Evolutionary conservation across 2,888 invertebrate species (phyloP), one percentile per base, ranked within the genome.

Genomic region (Machimus rusticus): DNA sequence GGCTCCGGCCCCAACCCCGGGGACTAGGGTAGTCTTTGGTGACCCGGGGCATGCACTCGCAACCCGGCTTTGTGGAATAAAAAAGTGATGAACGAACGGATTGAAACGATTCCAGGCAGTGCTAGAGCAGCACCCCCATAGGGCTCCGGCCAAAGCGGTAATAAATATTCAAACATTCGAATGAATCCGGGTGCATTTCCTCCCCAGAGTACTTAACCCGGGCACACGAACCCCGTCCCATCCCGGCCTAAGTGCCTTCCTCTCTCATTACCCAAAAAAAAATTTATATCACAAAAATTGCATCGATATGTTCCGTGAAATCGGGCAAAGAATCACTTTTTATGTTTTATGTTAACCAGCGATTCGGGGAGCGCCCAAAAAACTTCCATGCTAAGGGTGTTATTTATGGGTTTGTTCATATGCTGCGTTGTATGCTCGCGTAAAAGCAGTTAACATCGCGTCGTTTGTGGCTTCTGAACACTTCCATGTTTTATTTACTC

Each of bases 371-470:
- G 78, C n/a, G 16, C 8, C 78, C 78, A 3, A 8, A 43, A 8
- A 43, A 6, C 78, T 46, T 23, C 9, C 23, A 43, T 31, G 51
- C 81, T 51, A 55, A 31, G 79, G 81, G 31, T 76, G 16, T 81
- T 81, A 81, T 81, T 81, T 81, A 81, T 81, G 81, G 51, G 9
- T 31, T 81, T 55, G 81, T 81, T 81, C 81, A 81, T 81, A 81
- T 81, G 81, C 51, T 6, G 6, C 14, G 8, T n/a, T 55, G 9
- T 66, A 23, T 9, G 66, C 66, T 66, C 66, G 66, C 66, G 55
- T 31, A 81, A 28, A 51, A 81, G 55, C 81, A 81, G 81, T 81
- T 81, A 51, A 81, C 51, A 51, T 51, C 81, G 31, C 81, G 55
- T 81, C 31, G 51, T 16, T 46, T 34, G 51, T 31, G 23, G 51